Conservation (phyloP, 2,888 invertebrate species). For the Hypercompe scribonia region DNA sequence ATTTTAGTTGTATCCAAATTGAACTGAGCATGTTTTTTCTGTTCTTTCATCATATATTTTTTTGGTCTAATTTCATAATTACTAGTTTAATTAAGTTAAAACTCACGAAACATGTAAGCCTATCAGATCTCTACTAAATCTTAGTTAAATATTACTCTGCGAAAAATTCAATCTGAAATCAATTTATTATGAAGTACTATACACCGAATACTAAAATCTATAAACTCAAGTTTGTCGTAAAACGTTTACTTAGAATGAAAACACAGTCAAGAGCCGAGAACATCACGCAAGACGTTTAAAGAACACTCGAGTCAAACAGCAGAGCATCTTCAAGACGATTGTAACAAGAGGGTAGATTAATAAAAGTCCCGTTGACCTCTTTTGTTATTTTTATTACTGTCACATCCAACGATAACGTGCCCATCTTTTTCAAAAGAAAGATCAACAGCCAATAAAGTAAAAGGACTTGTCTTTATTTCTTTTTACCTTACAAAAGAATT, state of each 20-base stretch:
- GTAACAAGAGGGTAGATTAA: slow-evolving; percentile 39
- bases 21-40: too few relatives aligned
- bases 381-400: slow-evolving; percentile 44
- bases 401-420: slow-evolving; percentile 27
- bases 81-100: not conserved
- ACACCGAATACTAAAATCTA: not conserved
- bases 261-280: slow-evolving; percentile 13
- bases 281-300: slow-evolving; percentile 31
- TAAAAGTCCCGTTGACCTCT: slow-evolving; percentile 43
- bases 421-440: slow-evolving; percentile 22
- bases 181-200: not conserved
- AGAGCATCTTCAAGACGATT: slow-evolving; percentile 32
- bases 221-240: not conserved
- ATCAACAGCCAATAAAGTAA: slow-evolving; percentile 25
- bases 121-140: not conserved
- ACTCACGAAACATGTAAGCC: not conserved
- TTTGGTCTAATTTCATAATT: not conserved
- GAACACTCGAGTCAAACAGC: slow-evolving; percentile 23
- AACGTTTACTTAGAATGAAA: not conserved
- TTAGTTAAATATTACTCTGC: not conserved
- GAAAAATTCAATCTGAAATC: not conserved
- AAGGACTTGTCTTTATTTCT: slow-evolving; percentile 10
- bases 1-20: too few relatives aligned
- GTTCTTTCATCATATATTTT: not conserved
- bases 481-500: slow-evolving; percentile 3